Percentiles rank a stretch among this genome's conserved stretches.
Conservation (phyloP, 2,888 invertebrate species). For the Baccha elongata region DNA sequence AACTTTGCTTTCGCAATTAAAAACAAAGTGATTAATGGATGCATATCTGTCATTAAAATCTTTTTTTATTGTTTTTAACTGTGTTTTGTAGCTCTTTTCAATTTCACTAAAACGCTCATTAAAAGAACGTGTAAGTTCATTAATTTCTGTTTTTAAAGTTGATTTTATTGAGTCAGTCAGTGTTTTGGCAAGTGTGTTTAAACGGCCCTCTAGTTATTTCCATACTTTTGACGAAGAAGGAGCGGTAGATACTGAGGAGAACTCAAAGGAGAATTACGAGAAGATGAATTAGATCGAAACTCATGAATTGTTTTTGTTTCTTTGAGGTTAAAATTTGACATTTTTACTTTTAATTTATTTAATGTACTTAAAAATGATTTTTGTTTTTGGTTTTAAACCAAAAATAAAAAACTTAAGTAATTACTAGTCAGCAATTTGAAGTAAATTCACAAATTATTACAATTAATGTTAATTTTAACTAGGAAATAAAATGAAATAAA, state of each 20-base stretch:
- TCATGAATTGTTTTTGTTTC: background rate
- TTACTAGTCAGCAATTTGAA: background rate
- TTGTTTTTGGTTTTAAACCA: too few species aligned
- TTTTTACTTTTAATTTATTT: background rate
- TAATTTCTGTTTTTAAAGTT: background rate
- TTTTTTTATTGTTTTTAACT: background rate
- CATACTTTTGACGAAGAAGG: background rate
- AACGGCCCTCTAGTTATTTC: background rate
- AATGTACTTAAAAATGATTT: background rate
- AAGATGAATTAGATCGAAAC: background rate
- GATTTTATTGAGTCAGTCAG: background rate
- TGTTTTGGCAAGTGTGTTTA: background rate
- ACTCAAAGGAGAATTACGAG: background rate
- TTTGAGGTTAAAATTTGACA: background rate
- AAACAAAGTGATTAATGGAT: background rate
- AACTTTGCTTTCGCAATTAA: background rate
- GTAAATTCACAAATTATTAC: background rate
- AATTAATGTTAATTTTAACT: background rate
- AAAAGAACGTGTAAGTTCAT: background rate
- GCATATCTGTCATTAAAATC: background rate
- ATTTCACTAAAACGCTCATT: constrained; percentile 1
- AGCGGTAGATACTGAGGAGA: background rate
- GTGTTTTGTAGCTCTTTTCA: background rate
- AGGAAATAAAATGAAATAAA: background rate
- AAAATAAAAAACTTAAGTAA: too few species aligned